Base-by-base conservation (phyloP, 2,888 invertebrate species). In the Cryptosula pallasiana region DNA sequence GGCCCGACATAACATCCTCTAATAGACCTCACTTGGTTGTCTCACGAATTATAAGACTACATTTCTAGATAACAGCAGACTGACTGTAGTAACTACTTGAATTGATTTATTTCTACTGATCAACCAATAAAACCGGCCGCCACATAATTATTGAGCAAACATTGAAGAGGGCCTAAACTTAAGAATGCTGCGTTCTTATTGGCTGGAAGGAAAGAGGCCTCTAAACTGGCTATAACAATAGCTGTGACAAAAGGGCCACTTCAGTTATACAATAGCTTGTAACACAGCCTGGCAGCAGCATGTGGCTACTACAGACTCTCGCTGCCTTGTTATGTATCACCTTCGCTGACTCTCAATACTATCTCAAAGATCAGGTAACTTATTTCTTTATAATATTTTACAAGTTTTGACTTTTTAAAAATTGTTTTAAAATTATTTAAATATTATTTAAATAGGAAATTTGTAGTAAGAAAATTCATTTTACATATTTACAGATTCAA, bases 351-450 rank as follows among this genome's bases (percentile, higher is more conserved):
- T 25, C 63, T 3, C 63, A 63, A n/a, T 63, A 63, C 27, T 63
- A 63, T 32, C 63, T 63, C 3, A 2, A 34, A 5, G 32, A 63
- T 63, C 63, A 63, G 63, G 63, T 63, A 63, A n/a, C 3, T 20
- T n/a, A n/a, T n/a, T n/a, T n/a, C n/a, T n/a, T n/a, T n/a, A n/a
- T n/a, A n/a, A n/a, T n/a, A n/a, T n/a, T n/a, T n/a, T n/a, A n/a
- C n/a, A n/a, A n/a, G n/a, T n/a, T n/a, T n/a, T n/a, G n/a, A n/a
- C n/a, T n/a, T n/a, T n/a, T n/a, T n/a, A n/a, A n/a, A n/a, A n/a
- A n/a, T n/a, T n/a, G n/a, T n/a, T n/a, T n/a, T n/a, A n/a, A n/a
- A n/a, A n/a, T n/a, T n/a, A n/a, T n/a, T n/a, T n/a, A n/a, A n/a
- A n/a, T n/a, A n/a, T n/a, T n/a, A n/a, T n/a, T n/a, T n/a, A n/a